Evolutionary conservation across 2,888 invertebrate species (phyloP), one percentile per base, ranked within the genome.

Genomic region (Spialia ferax): DNA sequence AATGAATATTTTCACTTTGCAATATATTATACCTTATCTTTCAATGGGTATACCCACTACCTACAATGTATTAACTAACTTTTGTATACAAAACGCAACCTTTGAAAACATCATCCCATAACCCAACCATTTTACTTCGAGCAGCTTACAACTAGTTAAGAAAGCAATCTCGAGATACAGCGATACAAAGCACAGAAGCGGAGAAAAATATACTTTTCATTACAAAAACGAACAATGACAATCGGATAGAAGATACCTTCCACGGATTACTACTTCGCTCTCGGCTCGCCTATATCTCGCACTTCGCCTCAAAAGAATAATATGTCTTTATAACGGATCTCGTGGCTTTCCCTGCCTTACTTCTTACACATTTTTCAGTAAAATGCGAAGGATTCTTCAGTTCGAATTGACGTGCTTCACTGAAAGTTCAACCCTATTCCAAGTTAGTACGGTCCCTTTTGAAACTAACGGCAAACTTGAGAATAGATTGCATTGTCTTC

Each of bases 291-390:
- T 87, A 85, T 84, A 89, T 83, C 88, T 84, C 80, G 74, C 79
- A 78, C 79, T 84, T 83, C 81, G 82, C 83, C 74, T 91, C 91
- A 89, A 91, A 93, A 91, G 93, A 93, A 92, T 92, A 92, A 93
- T 93, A 92, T 89, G 90, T 93, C 93, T 93, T 92, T 93, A 93
- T 93, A 92, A 87, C 84, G 84, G 86, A 89, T 89, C 87, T 86
- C 83, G 80, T 80, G 86, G 89, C 90, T 90, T 91, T 91, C 87
- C 87, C 80, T 86, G 89, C 88, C 85, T 88, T 87, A 90, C 88
- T 89, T 81, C 82, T 86, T 89, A 86, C 88, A 88, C 90, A 89
- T 89, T 91, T 89, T 92, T 89, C 91, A 91, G 88, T 91, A 84
- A 91, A 92, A 91, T 89, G 89, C 86, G 83, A 88, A 83, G 86